Evolutionary conservation across 1,140 invertebrate species (phyloP).

Genomic region (Tyrophagus putrescentiae): DNA sequence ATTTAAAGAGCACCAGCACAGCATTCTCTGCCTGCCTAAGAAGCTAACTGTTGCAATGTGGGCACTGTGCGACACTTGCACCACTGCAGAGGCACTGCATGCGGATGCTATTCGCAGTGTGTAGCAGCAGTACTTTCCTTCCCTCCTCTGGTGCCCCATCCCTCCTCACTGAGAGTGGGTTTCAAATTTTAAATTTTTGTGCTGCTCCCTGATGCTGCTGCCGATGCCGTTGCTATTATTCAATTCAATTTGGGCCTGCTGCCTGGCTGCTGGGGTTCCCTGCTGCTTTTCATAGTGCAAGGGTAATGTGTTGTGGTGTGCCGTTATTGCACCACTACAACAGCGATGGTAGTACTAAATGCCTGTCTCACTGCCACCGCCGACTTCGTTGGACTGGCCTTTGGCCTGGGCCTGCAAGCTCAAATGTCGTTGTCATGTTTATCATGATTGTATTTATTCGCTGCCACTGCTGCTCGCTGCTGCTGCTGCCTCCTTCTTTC

Average conservation of each 20-base stretch:
- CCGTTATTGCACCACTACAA: not conserved
- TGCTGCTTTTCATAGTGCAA: no score
- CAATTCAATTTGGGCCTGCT: slow-evolving; percentile 5
- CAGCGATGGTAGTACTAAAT: not conserved
- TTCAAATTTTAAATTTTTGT: slow-evolving; percentile 15
- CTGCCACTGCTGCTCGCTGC: not conserved
- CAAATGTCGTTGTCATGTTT: not conserved
- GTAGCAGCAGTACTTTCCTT: no score
- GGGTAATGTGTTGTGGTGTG: no score
- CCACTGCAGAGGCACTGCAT: no score
- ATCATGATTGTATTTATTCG: slow-evolving; percentile 11
- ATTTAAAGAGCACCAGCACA: no score
- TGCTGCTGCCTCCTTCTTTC: not conserved
- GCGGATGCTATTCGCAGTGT: no score
- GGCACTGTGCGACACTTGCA: no score
- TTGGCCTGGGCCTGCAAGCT: not conserved
- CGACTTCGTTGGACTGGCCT: not conserved
- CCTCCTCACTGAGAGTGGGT: not conserved
- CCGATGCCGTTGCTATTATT: no score
- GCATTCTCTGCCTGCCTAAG: no score
- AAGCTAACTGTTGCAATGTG: no score
- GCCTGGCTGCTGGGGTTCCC: no score
- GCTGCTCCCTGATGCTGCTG: no score
- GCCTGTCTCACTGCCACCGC: slow-evolving; percentile 4
- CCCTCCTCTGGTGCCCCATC: not conserved